phyloP scores from a whole-genome alignment of 2,888 invertebrate species.

The Leptopilina myrica region DNA sequence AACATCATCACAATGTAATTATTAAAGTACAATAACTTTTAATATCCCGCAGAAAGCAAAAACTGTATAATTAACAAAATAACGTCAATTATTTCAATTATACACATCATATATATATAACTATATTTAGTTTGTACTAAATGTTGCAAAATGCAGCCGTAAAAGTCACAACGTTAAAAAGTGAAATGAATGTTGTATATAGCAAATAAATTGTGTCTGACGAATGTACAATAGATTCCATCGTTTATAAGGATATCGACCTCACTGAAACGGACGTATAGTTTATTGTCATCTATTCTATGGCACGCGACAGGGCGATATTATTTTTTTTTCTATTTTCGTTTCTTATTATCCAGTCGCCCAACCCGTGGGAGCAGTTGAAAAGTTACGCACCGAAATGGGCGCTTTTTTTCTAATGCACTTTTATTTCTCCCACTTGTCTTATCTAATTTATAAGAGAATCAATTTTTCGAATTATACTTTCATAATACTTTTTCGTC shows the following conservation, averaged over 20 bases:
- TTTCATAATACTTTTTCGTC: no score
- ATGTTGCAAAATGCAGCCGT: neutral
- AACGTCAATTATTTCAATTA: conserved; percentile 4
- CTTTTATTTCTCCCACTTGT: conserved; percentile 56
- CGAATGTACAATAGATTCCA: conserved; percentile 11
- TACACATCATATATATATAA: neutral
- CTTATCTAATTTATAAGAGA: conserved; percentile 58
- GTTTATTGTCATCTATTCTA: conserved; percentile 41
- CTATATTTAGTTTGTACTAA: neutral
- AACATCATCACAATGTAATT: neutral
- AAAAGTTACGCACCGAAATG: conserved; percentile 19
- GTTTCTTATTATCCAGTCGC: neutral
- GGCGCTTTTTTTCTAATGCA: conserved; percentile 33
- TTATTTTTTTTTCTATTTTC: conserved; percentile 11
- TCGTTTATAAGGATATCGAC: conserved; percentile 29
- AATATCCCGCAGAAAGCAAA: neutral
- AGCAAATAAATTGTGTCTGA: neutral
- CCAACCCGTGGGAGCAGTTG: conserved; percentile 1
- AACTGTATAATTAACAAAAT: conserved; percentile 5
- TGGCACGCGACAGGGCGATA: conserved; percentile 52
- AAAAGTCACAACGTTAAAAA: neutral
- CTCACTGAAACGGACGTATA: conserved; percentile 2
- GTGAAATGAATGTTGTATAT: neutral
- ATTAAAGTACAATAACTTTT: neutral
- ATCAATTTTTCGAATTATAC: no score